Evolutionary conservation across 2,113 vertebrate genomes (phyloP), one percentile per base, ranked within the genome.

Genomic region (Hyperopisus bebe): DNA sequence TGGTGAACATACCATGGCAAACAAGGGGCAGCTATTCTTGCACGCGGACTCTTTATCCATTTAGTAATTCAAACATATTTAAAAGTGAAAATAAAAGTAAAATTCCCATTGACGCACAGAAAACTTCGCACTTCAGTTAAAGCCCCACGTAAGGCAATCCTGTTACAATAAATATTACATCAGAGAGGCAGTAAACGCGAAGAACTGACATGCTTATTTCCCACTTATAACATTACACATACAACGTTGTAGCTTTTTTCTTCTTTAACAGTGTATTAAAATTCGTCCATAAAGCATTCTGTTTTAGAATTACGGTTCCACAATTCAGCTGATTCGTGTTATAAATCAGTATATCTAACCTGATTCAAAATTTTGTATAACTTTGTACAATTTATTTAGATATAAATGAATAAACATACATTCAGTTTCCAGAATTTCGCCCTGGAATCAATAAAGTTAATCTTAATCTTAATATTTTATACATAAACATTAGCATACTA

Each of bases 1-100:
- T 96, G 95, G 95, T 97, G 97, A 97, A 96, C 96, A 95, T 96
- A 96, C 96, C 96, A 96, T 94, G 95, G 97, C 94, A 97, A 97
- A 98, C 95, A 94, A 95, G 94, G 96, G 96, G 92, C 91, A 97
- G 96, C 96, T 96, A 97, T 97, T 94, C 92, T 39, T 89, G 70
- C 82, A 89, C 74, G 35, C 74, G 31, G 74, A 19, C 35, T 42
- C 17, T 80, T 80, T 80, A 80, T 80, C 74, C 74, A 80, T 80
- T 80, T 80, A 80, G 74, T 42, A 80, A 80, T 80, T 35, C 35
- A 80, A 80, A 80, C 35, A 80, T 80, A 42, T 80, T 42, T 80
- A 62, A 90, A 90, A 92, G 89, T 93, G 90, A 92, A 94, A 92
- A 55, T 85, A 90, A 80, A 35, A 80, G 5, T 47, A 31, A 92